Evolutionary conservation across 2,113 vertebrate species (phyloP).

Genomic region (Phycodurus eques): DNA sequence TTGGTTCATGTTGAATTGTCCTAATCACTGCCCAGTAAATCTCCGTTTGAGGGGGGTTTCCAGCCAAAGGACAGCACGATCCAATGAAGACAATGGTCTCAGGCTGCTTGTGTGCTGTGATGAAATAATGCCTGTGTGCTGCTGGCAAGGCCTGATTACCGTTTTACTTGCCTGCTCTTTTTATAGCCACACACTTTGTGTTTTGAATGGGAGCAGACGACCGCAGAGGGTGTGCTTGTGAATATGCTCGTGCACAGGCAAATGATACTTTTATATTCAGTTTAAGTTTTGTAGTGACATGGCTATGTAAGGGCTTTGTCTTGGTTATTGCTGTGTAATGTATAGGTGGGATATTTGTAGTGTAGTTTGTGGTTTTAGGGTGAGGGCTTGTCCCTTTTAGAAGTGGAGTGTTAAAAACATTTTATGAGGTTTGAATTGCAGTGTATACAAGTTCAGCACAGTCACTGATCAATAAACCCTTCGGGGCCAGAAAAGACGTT

Average conservation of each 20-base stretch:
- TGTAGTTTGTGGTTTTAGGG: conserved; percentile 18
- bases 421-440: conserved; percentile 33
- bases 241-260: background rate
- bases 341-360: conserved; percentile 5
- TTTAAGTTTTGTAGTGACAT: background rate
- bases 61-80: conserved; percentile 26
- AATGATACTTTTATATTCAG: conserved; percentile 3
- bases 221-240: conserved; percentile 11
- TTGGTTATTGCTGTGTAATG: conserved; percentile 5
- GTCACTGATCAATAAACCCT: conserved; percentile 7
- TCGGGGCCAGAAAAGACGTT: conserved; percentile 1
- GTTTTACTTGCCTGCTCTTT: conserved; percentile 57
- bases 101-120: conserved; percentile 50
- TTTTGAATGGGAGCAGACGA: conserved; percentile 24
- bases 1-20: background rate
- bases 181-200: conserved; percentile 39
- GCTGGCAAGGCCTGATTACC: conserved; percentile 47
- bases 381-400: conserved; percentile 17
- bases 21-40: background rate
- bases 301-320: conserved; percentile 6
- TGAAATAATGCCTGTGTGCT: conserved; percentile 48
- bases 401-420: conserved; percentile 33
- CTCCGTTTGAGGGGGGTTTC: background rate
- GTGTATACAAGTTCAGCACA: conserved; percentile 12
- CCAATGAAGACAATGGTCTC: conserved; percentile 47